Evolutionary conservation across 2,888 invertebrate species (phyloP), one percentile per base, ranked within the genome.

Genomic region (Lucinisca nassula): DNA sequence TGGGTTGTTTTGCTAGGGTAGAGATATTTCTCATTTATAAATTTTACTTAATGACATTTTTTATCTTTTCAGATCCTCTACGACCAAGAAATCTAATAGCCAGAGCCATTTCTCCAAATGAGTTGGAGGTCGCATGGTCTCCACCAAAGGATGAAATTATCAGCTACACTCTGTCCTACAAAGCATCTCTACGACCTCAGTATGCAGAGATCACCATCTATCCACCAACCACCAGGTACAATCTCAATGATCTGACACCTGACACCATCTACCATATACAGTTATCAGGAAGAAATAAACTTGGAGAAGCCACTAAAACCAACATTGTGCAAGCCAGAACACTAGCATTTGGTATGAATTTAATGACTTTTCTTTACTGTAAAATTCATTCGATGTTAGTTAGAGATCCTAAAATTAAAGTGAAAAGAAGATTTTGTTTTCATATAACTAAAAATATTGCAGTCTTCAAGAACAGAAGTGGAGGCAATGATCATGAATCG

Each of bases 281-380:
- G 98, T 97, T 99, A 93, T 99, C 99, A n/a, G 99, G 99, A 84
- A 97, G 98, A 92, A 99, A 98, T 24, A 98, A 97, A 98, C 91
- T 92, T 21, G 99, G 99, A 17, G 99, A 99, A 96, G 99, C 99
- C 24, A 99, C 99, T 45, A 98, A 98, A 81, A 99, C 99, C 24
- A 98, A 99, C 55, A 98, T 98, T 21, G 98, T 99, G 92, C 98
- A 98, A 92, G 98, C 98, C 94, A 97, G 98, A 97, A 99, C 99
- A 79, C 98, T 99, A 97, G 98, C 98, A 98, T 99, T 98, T 97
- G 98, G 99, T 99, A 98, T 98, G 99, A 97, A n/a, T n/a, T n/a
- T n/a, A n/a, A n/a, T n/a, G n/a, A n/a, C n/a, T n/a, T n/a, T n/a
- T n/a, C n/a, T n/a, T n/a, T n/a, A n/a, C n/a, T n/a, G n/a, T n/a